Evolutionary conservation across 2,888 invertebrate genomes (phyloP).

Genomic region (Ctena decussata): DNA sequence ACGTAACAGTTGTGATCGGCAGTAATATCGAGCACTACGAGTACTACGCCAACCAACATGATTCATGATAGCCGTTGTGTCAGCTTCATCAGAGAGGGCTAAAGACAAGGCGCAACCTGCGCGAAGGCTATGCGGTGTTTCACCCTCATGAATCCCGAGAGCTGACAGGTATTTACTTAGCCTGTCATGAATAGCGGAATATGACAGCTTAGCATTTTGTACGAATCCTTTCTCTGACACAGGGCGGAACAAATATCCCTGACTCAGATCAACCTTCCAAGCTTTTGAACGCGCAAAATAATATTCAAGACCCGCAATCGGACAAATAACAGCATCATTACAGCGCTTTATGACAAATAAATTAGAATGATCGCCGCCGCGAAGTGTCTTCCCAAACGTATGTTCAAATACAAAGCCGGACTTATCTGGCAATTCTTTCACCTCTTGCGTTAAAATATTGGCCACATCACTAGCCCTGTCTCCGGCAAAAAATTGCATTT

Average conservation of each 20-base stretch:
- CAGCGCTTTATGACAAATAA: too few species aligned
- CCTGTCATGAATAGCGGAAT: background rate
- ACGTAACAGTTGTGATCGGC: too few species aligned
- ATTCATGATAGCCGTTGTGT: background rate
- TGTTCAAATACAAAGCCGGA: too few species aligned
- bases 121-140: background rate
- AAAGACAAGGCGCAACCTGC: background rate
- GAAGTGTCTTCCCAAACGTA: too few species aligned
- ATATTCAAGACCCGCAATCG: too few species aligned
- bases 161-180: background rate
- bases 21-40: too few species aligned
- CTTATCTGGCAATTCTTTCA: too few species aligned
- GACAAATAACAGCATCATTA: too few species aligned
- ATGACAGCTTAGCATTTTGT: background rate
- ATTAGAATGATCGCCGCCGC: too few species aligned
- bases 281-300: background rate
- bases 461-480: too few species aligned
- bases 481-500: too few species aligned
- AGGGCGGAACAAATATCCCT: slow-evolving; percentile 3
- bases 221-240: background rate
- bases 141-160: background rate
- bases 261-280: background rate
- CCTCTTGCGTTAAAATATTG: too few species aligned
- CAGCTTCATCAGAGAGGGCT: background rate
- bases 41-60: slow-evolving; percentile 7